Evolutionary conservation across 2,888 invertebrate genomes (phyloP).

Genomic region (Laspeyria flexula): DNA sequence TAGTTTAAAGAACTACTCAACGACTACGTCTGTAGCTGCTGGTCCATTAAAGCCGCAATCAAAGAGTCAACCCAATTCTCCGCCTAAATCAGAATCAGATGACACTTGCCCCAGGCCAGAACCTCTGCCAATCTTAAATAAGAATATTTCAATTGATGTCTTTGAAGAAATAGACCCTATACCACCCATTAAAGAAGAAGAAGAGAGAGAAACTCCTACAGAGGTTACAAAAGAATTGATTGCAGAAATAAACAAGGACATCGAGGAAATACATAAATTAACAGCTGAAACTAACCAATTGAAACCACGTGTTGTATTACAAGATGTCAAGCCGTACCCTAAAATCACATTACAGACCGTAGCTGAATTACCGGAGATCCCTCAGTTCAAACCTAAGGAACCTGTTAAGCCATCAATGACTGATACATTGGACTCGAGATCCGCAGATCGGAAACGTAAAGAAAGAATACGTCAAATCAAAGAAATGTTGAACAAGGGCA

Average conservation of each 20-base stretch:
- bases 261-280: constrained; percentile 81
- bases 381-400: constrained; percentile 81
- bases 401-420: constrained; percentile 62
- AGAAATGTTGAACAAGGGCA: constrained; percentile 89
- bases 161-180: constrained; percentile 76
- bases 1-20: constrained; percentile 82
- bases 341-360: constrained; percentile 88
- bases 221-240: constrained; percentile 73
- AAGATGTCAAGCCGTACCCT: constrained; percentile 82
- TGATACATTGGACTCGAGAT: constrained; percentile 74
- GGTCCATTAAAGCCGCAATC: constrained; percentile 72
- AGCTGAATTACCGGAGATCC: constrained; percentile 87
- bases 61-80: constrained; percentile 81
- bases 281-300: constrained; percentile 78
- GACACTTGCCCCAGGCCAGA: constrained; percentile 65
- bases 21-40: constrained; percentile 58
- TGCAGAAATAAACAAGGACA: constrained; percentile 80
- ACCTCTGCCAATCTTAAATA: constrained; percentile 60
- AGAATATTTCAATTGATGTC: constrained; percentile 67
- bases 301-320: constrained; percentile 73
- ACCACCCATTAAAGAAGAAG: constrained; percentile 77
- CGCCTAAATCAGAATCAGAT: constrained; percentile 78
- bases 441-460: constrained; percentile 85
- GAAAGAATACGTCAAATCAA: constrained; percentile 89
- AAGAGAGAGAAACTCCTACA: constrained; percentile 76